Evolutionary conservation across 1,140 invertebrate genomes (phyloP), one percentile per base, ranked within the genome.

Genomic region (Pectinophora gossypiella): DNA sequence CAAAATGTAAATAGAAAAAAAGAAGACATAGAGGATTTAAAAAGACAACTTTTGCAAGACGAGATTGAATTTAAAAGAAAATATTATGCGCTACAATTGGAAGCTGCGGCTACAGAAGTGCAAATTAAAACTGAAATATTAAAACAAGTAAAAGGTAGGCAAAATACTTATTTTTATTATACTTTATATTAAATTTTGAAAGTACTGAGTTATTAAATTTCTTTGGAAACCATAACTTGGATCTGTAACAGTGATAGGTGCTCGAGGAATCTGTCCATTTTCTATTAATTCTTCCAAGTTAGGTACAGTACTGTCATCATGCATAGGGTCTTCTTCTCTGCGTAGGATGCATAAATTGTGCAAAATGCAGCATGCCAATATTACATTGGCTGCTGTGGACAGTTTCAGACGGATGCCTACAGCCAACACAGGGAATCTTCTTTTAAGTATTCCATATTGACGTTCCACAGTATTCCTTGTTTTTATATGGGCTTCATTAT

Each of bases 381-480:
- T 82, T 0, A 85, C 53, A 21, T 56, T 23, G 13, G 68, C 20
- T 7, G 54, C 44, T 21, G 44, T 86, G 21, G 64, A 35, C 2
- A 81, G 13, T 54, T 76, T 67, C 0, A 70, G 12, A 38, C 72
- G 18, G 18, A 87, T 40, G 4, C 68, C 68, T n/a, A 56, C 20
- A 5, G 60, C 51, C 22, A 88, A 50, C 35, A 68, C 61, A 5
- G 73, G 66, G 66, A 87, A 88, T 32, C 78, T 49, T 23, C 78
- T 49, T 60, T 87, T 89, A 71, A 60, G 77, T 0, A 79, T 58
- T 0, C 78, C 82, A 67, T 71, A 80, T 4, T 46, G 44, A 38
- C 81, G 42, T 65, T 87, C 82, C 16, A 88, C 67, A 10, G 60
- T 45, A 68, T 85, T 86, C 40, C 82, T 45, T 6, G 85, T 87